Conservation (phyloP, 1,140 invertebrate species). For the Armadillidium nasatum region DNA sequence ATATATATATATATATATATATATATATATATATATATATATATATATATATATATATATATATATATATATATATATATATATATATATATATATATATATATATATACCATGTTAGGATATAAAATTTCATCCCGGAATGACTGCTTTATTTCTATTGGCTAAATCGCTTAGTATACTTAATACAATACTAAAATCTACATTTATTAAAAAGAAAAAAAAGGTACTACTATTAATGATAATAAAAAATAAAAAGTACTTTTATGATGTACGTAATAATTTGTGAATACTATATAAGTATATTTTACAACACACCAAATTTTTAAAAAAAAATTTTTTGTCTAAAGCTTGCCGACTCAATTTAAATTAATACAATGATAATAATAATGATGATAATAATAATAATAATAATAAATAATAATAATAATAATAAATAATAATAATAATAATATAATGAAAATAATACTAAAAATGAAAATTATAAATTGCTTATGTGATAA, state of each 20-base stretch:
- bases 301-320: no score
- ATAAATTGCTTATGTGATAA: no score
- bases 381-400: no score
- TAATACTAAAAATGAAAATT: no score
- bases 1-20: background rate
- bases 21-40: background rate
- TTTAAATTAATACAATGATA: no score
- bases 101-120: background rate
- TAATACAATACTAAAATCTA: slow-evolving; percentile 5
- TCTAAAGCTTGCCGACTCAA: no score
- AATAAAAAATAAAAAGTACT: background rate
- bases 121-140: slow-evolving; percentile 4
- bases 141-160: background rate
- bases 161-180: background rate
- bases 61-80: background rate
- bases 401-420: no score
- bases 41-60: no score
- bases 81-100: slow-evolving; percentile 6
- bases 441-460: no score
- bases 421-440: no score
- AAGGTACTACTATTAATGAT: background rate
- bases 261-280: background rate
- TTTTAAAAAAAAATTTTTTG: no score
- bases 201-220: background rate
- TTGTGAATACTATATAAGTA: no score